Evolutionary conservation across 2,797 vertebrate species (phyloP), one percentile per base, ranked within the genome.

Genomic region (Antennarius maculatus): DNA sequence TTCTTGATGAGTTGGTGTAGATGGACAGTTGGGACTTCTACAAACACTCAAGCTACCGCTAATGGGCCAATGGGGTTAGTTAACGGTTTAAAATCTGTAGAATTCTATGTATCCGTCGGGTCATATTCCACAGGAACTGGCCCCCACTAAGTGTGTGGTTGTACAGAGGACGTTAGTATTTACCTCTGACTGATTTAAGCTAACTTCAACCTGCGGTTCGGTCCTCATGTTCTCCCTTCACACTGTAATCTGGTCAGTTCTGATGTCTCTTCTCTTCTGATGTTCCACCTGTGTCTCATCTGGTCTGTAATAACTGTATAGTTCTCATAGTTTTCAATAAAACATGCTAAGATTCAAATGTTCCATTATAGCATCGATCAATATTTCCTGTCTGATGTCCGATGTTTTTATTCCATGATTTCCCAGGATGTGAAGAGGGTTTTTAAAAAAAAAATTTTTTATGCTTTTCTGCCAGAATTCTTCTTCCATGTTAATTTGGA

Each of bases 401-500:
- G 71, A 49, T 81, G 61, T 64, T 68, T 77, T 4, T 46, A 2
- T 61, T 6, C 28, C 16, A 17, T 27, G 47, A 39, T 37, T 69
- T 59, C 10, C 27, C 53, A 53, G 54, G 34, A 74, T 71, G 15
- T 78, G 13, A 59, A 63, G 42, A 37, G 23, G n/a, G n/a, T n/a
- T n/a, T n/a, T n/a, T n/a, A n/a, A n/a, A n/a, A n/a, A n/a, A n/a
- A n/a, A n/a, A n/a, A n/a, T n/a, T n/a, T 28, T 76, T 76, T 65
- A 17, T 65, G 15, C 45, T 66, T 48, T 78, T 41, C 65, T 80
- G 56, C 62, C 59, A 82, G 28, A 74, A 50, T 66, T 56, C 16
- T 51, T 37, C n/a, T 34, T 63, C 58, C 61, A 61, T 88, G 71
- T 77, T 59, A 55, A 76, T 88, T 77, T 90, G 76, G 77, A 84